Conservation (phyloP, 2,113 vertebrate species). For the Acinonyx jubatus region DNA sequence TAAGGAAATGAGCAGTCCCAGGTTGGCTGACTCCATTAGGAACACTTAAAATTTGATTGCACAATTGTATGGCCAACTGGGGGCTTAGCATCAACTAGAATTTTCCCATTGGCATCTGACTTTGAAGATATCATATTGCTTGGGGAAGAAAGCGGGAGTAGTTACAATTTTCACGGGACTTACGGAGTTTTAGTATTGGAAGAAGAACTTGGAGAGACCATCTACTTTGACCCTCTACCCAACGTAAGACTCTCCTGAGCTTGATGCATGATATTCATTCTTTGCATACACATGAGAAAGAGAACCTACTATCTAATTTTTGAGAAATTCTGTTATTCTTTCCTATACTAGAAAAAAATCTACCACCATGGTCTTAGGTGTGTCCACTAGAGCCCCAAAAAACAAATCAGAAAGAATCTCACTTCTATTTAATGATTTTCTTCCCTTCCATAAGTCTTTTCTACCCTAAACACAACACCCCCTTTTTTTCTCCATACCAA, state of each 20-base stretch:
- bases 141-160: neutral
- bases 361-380: neutral
- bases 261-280: neutral
- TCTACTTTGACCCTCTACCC: neutral
- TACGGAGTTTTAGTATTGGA: neutral
- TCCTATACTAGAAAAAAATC: neutral
- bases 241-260: constrained; percentile 22
- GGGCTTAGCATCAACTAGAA: constrained; percentile 42
- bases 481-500: neutral
- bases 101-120: constrained; percentile 48
- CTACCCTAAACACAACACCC: neutral
- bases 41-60: constrained; percentile 57
- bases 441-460: neutral
- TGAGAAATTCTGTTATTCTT: neutral
- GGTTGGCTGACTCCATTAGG: constrained; percentile 41
- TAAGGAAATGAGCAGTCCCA: constrained; percentile 56
- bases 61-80: constrained; percentile 17
- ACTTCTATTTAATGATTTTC: neutral
- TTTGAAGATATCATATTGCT: constrained; percentile 41
- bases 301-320: neutral
- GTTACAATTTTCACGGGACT: constrained; percentile 28
- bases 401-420: neutral
- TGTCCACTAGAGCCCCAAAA: neutral
- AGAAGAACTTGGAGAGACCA: neutral
- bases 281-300: neutral